phyloP scores from a whole-genome alignment of 2,888 invertebrate genomes.

The Cantharis flavilabris region DNA sequence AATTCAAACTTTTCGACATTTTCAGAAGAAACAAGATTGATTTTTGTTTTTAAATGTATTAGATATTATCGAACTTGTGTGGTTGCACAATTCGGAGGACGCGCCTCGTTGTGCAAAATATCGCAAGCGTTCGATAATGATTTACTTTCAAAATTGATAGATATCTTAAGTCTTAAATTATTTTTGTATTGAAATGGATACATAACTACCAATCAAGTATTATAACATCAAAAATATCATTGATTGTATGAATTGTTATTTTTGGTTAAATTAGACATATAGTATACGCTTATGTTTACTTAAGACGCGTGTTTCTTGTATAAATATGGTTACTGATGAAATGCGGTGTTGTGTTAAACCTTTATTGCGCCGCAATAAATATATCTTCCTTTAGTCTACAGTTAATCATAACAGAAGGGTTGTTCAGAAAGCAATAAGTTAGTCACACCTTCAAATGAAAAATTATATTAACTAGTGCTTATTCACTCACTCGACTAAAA shows the following conservation, averaged over 20 bases:
- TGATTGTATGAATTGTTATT: conserved; percentile 22
- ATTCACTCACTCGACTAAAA: not conserved
- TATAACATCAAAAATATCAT: conserved; percentile 4
- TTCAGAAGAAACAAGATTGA: too few species aligned
- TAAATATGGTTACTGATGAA: conserved; percentile 48
- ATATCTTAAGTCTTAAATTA: too few species aligned
- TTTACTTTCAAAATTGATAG: too few species aligned
- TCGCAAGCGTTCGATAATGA: too few species aligned
- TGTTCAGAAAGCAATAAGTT: conserved; percentile 12
- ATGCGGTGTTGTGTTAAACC: conserved; percentile 48
- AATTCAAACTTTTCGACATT: too few species aligned
- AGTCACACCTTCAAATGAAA: not conserved
- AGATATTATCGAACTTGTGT: too few species aligned
- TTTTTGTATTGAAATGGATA: too few species aligned
- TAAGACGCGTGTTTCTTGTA: conserved; percentile 46
- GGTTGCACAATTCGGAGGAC: too few species aligned
- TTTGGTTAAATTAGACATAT: conserved; percentile 24
- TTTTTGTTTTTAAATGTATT: too few species aligned
- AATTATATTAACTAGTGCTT: not conserved
- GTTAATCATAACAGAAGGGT: conserved; percentile 39
- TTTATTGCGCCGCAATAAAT: conserved; percentile 48
- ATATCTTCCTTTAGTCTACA: conserved; percentile 37
- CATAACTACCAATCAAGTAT: not conserved
- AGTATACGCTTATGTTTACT: conserved; percentile 41
- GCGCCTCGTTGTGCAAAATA: too few species aligned